Base-by-base conservation (phyloP, 2,113 vertebrate species). In the Odocoileus virginianus region DNA sequence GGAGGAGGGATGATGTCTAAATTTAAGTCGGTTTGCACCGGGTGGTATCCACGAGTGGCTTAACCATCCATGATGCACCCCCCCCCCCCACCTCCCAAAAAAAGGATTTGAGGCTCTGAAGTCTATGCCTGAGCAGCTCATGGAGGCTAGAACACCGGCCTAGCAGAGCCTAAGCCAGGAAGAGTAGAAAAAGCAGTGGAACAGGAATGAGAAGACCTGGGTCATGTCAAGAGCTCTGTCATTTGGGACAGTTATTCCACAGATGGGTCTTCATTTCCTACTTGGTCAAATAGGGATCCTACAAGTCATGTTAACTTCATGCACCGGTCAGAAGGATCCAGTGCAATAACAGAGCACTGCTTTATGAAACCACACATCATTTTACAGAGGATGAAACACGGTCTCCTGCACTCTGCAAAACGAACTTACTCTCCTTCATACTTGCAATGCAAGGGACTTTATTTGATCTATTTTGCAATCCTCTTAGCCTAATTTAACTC, bases 381-480 rank as follows among this genome's bases (percentile, higher is more conserved):
- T 52, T 78, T 30, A 55, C 27, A 89, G 43, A 52, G 7, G 7
- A 47, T 61, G 97, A 52, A 61, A 74, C 10, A 19, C n/a, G 9
- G n/a, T 45, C 15, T 1, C 54, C 0, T 3, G 6, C 8, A 23
- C 12, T 79, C 47, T 8, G 10, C 14, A 88, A 60, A 50, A 64
- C 16, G 33, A 61, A 81, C 36, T 47, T 28, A 14, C 54, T 89
- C 54, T 64, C 45, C 52, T 94, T n/a, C n/a, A 74, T 2, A 16
- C 2, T 67, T 8, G n/a, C 21, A 30, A 71, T 9, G 5, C 71
- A 95, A 89, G 43, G 33, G 57, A 81, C 40, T 96, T 78, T 89
- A 76, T 45, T 28, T 96, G 43, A 71, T 43, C 58, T 15, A 71
- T 47, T 92, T 33, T 92, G 33, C 82, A 96, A 89, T 92, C 17